Conservation (phyloP, 2,888 invertebrate genomes). For the Drosophila anomalata region DNA sequence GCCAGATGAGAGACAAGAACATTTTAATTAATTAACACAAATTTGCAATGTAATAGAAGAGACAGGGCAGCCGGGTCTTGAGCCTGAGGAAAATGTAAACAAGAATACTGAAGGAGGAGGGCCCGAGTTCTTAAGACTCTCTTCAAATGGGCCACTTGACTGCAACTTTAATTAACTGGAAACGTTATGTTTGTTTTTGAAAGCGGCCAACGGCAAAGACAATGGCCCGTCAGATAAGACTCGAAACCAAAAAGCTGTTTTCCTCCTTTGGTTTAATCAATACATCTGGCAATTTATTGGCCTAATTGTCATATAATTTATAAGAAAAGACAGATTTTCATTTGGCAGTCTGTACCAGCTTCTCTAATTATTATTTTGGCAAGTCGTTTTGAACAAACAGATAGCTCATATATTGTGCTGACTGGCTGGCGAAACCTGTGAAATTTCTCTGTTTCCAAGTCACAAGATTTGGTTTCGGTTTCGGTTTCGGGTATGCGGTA, state of each 20-base stretch:
- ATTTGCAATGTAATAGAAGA: conserved; percentile 72
- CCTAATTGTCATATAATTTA: conserved; percentile 75
- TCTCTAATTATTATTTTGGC: conserved; percentile 35
- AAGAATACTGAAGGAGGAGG: conserved; percentile 1
- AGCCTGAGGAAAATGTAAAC: conserved; percentile 35
- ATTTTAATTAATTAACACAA: conserved; percentile 78
- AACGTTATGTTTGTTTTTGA: conserved; percentile 73
- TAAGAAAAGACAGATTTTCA: conserved; percentile 37
- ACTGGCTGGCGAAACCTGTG: conserved; percentile 5
- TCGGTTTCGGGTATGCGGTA: conserved; percentile 17
- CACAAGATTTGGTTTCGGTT: conserved; percentile 26
- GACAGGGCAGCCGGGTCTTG: conserved; percentile 10
- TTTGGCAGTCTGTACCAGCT: conserved; percentile 4
- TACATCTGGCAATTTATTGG: conserved; percentile 64
- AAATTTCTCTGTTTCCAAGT: conserved; percentile 30
- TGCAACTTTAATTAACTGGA: conserved; percentile 78
- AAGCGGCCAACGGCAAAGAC: conserved; percentile 48
- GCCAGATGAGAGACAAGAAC: conserved; percentile 14
- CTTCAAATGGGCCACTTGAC: conserved; percentile 64
- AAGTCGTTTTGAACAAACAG: conserved; percentile 14
- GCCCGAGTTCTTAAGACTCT: conserved; percentile 21
- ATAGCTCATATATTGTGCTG: conserved; percentile 27
- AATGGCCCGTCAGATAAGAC: conserved; percentile 46
- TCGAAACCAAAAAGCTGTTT: conserved; percentile 17
- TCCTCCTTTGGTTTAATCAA: conserved; percentile 44